A percentile compares a stretch with the other conserved stretches of the same genome.
phyloP scores from a whole-genome alignment of 2,888 invertebrate genomes.

The Caenorhabditis angaria region DNA sequence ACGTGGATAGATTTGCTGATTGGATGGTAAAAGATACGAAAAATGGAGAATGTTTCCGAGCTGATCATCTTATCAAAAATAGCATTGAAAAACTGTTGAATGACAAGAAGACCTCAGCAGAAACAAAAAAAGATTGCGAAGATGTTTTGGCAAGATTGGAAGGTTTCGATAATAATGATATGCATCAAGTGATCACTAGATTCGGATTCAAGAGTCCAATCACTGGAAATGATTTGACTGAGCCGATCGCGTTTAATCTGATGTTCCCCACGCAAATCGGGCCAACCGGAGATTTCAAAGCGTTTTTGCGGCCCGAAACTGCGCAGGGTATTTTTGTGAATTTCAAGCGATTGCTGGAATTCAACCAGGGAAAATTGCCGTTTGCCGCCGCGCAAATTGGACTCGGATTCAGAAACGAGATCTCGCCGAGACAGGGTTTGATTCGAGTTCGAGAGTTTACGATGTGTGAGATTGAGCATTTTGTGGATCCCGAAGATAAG shows the following conservation, averaged over 20 bases:
- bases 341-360: conserved; percentile 94
- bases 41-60: conserved; percentile 94
- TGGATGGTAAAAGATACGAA: conserved; percentile 97
- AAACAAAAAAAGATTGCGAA: conserved; percentile 80
- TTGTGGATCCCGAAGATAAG: conserved; percentile 90
- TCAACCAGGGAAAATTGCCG: conserved; percentile 84
- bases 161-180: conserved; percentile 68
- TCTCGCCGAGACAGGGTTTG: conserved; percentile 84
- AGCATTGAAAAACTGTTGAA: conserved; percentile 57
- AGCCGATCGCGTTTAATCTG: conserved; percentile 96
- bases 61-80: conserved; percentile 93
- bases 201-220: conserved; percentile 93
- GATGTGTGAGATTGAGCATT: conserved; percentile 98
- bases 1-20: conserved; percentile 98
- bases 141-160: conserved; percentile 81
- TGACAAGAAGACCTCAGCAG: conserved; percentile 82
- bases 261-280: conserved; percentile 99
- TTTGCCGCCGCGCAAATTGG: conserved; percentile 99
- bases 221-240: conserved; percentile 90
- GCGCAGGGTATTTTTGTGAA: conserved; percentile 99
- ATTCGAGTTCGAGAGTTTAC: conserved; percentile 83
- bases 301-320: conserved; percentile 93
- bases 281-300: conserved; percentile 88
- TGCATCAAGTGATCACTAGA: conserved; percentile 79
- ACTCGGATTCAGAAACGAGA: conserved; percentile 97